Base-by-base conservation (phyloP, 2,113 vertebrate species). In the Pipa parva region DNA sequence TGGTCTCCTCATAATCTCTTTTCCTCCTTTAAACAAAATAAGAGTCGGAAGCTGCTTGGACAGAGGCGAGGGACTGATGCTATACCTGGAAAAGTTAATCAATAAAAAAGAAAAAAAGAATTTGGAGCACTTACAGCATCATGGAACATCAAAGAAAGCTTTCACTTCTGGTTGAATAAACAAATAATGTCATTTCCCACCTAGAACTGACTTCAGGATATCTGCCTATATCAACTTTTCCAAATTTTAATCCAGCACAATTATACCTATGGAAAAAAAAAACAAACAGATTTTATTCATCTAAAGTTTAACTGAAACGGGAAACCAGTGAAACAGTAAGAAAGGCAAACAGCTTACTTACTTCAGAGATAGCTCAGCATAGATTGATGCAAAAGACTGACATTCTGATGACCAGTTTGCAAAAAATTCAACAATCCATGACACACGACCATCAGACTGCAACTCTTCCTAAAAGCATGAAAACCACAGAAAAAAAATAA, bases 381-480 rank as follows among this genome's bases (percentile, higher is more conserved):
- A 98, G 74, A 97, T 82, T 0, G 95, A 89, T 7, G 95, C 94
- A 0, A 99, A 99, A 1, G 93, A 93, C 73, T 97, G 95, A 77
- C 95, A 98, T 63, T 98, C 95, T 0, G 89, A 90, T 20, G 95
- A 95, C 96, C 95, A 97, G 74, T 97, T 98, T 71, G 96, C 93
- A 0, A 97, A 99, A 78, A 96, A 96, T 78, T 98, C 96, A 0
- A 98, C 89, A 0, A 99, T 89, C 96, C 96, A 99, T 0, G 89
- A 92, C 63, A 92, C 82, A 0, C 92, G 88, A 60, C 82, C 83
- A 82, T 97, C 93, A 27, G 58, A 81, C 63, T 90, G 90, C 74
- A 98, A 82, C 80, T 97, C 96, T 64, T 97, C 95, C 96, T 98
- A 73, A 50, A 75, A 1, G 8, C 27, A 29, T 33, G 2, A 18